Conservation (phyloP, 2,888 invertebrate genomes). For the Nemotelus pantherinus region DNA sequence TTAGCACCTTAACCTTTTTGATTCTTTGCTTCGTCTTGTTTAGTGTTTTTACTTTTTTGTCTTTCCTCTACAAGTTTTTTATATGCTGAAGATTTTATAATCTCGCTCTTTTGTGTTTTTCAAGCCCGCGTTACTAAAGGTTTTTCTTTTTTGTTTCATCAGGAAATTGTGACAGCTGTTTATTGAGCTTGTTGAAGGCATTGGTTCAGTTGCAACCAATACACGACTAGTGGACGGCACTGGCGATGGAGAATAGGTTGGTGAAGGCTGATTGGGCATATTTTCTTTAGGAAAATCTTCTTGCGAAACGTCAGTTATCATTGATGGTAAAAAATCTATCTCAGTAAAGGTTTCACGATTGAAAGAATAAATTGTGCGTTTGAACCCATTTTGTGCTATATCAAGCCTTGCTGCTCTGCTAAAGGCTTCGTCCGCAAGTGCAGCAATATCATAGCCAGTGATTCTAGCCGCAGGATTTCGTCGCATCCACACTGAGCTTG, state of each 20-base stretch:
- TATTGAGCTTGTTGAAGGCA: neutral
- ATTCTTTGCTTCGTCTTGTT: neutral
- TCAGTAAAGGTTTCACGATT: conserved; percentile 18
- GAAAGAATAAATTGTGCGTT: conserved; percentile 28
- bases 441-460: conserved; percentile 25
- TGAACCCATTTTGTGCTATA: conserved; percentile 23
- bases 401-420: conserved; percentile 6
- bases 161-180: neutral
- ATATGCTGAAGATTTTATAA: neutral
- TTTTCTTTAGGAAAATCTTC: neutral
- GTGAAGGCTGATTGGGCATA: neutral
- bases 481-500: conserved; percentile 20
- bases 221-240: neutral
- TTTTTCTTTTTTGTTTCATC: neutral
- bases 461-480: conserved; percentile 18
- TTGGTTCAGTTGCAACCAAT: neutral
- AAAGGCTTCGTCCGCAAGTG: conserved; percentile 7
- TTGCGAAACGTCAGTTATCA: too few relatives aligned
- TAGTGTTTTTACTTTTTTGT: too few relatives aligned
- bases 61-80: too few relatives aligned
- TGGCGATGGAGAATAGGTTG: neutral
- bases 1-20: conserved; percentile 1
- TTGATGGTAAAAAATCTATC: neutral
- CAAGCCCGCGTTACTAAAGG: neutral
- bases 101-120: neutral